Base-by-base conservation (phyloP, 2,888 invertebrate genomes). In the Portevinia maculata region DNA sequence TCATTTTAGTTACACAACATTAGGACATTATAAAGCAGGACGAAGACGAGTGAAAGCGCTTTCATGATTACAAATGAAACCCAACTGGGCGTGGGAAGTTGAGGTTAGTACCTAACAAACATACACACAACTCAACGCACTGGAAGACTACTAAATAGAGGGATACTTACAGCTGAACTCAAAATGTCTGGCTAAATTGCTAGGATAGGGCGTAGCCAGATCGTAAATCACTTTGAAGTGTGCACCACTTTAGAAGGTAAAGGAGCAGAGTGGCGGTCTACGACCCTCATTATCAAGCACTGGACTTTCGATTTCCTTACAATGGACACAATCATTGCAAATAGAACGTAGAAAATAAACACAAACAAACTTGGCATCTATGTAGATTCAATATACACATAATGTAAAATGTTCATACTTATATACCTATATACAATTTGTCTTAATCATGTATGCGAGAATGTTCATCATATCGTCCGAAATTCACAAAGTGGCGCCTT, bases 191-290 rank as follows among this genome's bases (percentile, higher is more conserved):
- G 86, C 86, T 85, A 88, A 89, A 87, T 89, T 88, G 89, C 87
- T 89, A 88, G 89, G 88, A 87, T 87, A 88, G 86, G 89, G 89
- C 90, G 89, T 90, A 88, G 87, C 89, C 78, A 85, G 86, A 89
- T 89, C 90, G 89, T 89, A 90, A 89, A 89, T 89, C 89, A 89
- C 89, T 89, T 89, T 89, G 89, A 89, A 89, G 90, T 89, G 89
- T 90, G 90, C 84, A 85, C 78, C 71, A 83, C 83, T 83, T 83
- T 73, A 62, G 44, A 73, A 44, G 71, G 70, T 32, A 62, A 55
- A 71, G 83, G 67, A 78, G 62, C 65, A 53, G 55, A 78, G 78
- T 83, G 67, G 48, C 67, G 62, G 60, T 78, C 71, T 73, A 67
- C 83, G 78, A 78, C 83, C 83, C 83, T 83, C 83, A 78, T 83